Conservation (phyloP, 2,113 vertebrate genomes). For the Lepus europaeus region DNA sequence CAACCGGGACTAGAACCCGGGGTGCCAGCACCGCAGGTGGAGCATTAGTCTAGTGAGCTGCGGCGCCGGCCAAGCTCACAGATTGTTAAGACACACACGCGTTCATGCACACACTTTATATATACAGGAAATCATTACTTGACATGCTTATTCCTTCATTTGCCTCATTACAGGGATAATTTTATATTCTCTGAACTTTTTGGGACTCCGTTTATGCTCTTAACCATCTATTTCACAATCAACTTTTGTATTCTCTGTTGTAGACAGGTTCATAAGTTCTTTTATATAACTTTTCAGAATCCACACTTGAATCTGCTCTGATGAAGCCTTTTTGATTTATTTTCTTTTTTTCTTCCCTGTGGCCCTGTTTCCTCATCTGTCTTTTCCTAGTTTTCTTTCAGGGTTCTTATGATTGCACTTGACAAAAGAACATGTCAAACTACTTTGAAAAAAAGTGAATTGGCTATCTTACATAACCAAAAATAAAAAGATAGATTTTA, state of each 20-base stretch:
- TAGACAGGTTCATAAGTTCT: background rate
- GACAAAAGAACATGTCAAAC: slow-evolving; percentile 17
- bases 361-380: background rate
- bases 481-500: background rate
- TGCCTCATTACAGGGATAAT: background rate
- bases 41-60: too few relatives aligned
- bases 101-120: background rate
- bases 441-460: background rate
- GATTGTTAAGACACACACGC: background rate
- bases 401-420: background rate
- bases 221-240: background rate
- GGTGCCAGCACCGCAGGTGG: too few relatives aligned
- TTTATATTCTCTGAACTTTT: background rate
- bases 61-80: background rate
- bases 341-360: background rate
- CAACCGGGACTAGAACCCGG: too few relatives aligned
- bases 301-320: background rate
- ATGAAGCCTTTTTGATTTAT: background rate
- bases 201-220: background rate
- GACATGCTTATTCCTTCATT: background rate
- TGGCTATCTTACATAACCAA: background rate
- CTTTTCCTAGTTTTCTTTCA: slow-evolving; percentile 6
- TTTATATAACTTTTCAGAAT: background rate
- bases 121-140: background rate
- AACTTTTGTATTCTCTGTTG: background rate